Base-by-base conservation (phyloP, 2,113 vertebrate genomes). In the zebrafish (Danio rerio) region DNA sequence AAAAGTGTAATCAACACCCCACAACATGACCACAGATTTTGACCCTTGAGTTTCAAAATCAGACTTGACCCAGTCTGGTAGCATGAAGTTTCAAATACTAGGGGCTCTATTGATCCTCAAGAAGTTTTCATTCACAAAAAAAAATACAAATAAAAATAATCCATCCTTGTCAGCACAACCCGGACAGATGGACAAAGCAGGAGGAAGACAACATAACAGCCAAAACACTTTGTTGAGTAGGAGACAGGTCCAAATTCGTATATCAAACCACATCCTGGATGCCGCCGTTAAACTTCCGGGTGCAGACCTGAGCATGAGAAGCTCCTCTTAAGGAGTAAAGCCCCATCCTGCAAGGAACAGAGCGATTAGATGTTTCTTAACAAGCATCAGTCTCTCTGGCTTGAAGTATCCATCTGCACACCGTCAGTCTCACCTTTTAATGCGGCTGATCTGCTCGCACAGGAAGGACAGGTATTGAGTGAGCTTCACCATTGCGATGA, bases 401-500 rank as follows among this genome's bases (percentile, higher is more conserved):
- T 20, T 42, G 15, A 56, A 43, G 50, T 58, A 63, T 8, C n/a
- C 13, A 5, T 88, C 21, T 59, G 47, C 63, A 80, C 70, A 31
- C 62, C 73, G 20, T 20, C 65, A 49, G 20, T 56, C 92, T 95
- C 95, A 98, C 94, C 93, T 95, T 86, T 93, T 96, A 87, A 97
- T 95, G 89, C 93, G 91, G 53, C 94, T 94, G 81, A 96, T 93
- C 63, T 94, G 94, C 61, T 98, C 96, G 4, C 95, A 96, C 88
- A 97, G 94, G 70, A 97, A 90, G 56, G 97, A 98, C 76, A 99
- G 93, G 89, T 97, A 96, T n/a, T 98, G 97, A 69, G 96, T 99
- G 87, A 98, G 93, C 89, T 98, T 99, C 59, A 99, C 97, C 97
- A 99, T 95, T 12, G 95, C 95, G 0, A 99, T 93, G 8, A 98